These are phyloP conservation scores for Scylla paramamosain DNA, from an alignment of 1,140 invertebrate genomes.

Conservation along the genomic window DNA sequence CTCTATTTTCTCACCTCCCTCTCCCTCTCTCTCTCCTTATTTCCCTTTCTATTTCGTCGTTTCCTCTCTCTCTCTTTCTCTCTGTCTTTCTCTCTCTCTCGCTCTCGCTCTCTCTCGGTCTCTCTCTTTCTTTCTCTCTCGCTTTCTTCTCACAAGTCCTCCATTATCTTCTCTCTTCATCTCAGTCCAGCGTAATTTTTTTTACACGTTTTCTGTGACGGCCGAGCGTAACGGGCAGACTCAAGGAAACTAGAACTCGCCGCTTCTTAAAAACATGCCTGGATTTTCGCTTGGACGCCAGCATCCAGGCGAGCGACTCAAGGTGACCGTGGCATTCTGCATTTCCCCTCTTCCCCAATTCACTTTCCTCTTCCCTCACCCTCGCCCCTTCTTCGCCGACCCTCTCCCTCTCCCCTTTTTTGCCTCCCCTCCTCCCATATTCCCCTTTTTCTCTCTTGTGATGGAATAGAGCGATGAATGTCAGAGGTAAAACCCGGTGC, in stretches of 20 bases:
- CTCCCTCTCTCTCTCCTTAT: conserved; percentile 63
- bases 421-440: conserved; percentile 60
- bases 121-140: conserved; percentile 54
- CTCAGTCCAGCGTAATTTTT: neutral
- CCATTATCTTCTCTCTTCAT: neutral
- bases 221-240: neutral
- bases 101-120: conserved; percentile 28
- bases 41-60: conserved; percentile 21
- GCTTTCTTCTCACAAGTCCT: conserved; percentile 17
- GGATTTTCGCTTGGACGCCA: conserved; percentile 33
- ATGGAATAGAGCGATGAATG: conserved; percentile 71
- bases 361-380: conserved; percentile 70
- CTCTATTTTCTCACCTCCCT: conserved; percentile 72
- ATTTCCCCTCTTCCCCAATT: conserved; percentile 66
- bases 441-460: conserved; percentile 68
- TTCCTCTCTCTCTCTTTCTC: conserved; percentile 48
- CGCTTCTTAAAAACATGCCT: conserved; percentile 4
- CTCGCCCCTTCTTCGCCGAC: conserved; percentile 67
- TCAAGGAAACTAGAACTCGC: neutral
- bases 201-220: neutral
- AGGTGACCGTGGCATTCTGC: conserved; percentile 66
- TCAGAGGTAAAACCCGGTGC: conserved; percentile 65
- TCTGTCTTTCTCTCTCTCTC: conserved; percentile 47
- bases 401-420: conserved; percentile 71
- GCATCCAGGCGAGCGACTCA: conserved; percentile 31